These are phyloP conservation scores for Drosophila repletoides DNA, from an alignment of 1,140 invertebrate species.

Conservation along the genomic window DNA sequence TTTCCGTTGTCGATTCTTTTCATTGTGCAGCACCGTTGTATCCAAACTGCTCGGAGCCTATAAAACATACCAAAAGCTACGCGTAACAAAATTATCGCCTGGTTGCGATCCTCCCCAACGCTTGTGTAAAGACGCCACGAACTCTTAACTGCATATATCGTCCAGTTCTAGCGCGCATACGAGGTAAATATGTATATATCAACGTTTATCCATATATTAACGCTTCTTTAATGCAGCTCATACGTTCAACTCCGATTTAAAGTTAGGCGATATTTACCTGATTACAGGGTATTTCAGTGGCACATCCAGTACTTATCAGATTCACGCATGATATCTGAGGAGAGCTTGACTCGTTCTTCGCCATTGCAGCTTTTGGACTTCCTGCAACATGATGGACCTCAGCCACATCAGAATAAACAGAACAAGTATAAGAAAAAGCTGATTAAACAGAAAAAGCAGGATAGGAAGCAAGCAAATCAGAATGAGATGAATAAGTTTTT, in stretches of 20 bases:
- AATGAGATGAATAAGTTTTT: no score
- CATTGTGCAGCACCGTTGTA: conserved; percentile 62
- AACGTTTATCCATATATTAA: neutral
- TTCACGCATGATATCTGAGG: conserved; percentile 72
- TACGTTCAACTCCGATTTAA: conserved; percentile 56
- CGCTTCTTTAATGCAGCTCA: conserved; percentile 40
- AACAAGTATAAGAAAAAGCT: neutral
- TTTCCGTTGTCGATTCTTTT: no score
- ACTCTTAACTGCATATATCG: conserved; percentile 42
- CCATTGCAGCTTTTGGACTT: conserved; percentile 36
- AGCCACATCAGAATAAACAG: neutral
- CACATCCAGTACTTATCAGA: conserved; percentile 33
- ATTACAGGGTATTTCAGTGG: conserved; percentile 52
- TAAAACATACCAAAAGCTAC: conserved; percentile 73
- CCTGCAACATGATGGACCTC: conserved; percentile 8
- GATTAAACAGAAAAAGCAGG: no score
- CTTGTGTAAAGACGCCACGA: conserved; percentile 41
- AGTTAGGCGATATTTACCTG: conserved; percentile 55
- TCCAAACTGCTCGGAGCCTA: conserved; percentile 58
- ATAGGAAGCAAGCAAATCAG: no score
- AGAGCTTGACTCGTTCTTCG: conserved; percentile 17
- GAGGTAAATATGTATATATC: conserved; percentile 24
- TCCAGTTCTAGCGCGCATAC: conserved; percentile 45
- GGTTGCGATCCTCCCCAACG: conserved; percentile 48
- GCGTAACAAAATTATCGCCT: conserved; percentile 55